Base-by-base conservation (phyloP, 2,888 invertebrate genomes). In the Peribatodes rhomboidaria region DNA sequence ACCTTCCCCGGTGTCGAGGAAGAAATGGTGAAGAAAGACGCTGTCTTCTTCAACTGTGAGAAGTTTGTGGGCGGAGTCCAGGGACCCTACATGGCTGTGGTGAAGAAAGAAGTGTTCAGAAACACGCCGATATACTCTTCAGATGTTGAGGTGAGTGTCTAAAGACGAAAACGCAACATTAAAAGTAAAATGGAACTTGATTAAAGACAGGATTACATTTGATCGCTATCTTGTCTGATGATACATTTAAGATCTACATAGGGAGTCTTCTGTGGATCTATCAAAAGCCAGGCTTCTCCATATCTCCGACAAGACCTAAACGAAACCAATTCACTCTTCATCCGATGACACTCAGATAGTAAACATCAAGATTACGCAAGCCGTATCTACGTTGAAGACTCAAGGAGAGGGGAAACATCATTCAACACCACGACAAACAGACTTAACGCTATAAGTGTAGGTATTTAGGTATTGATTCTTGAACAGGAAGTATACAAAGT, bases 1-100 rank as follows among this genome's bases (percentile, higher is more conserved):
- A 94, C 95, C 11, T 90, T 93, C 62, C 87, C 91, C 1, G 96
- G 96, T 37, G 95, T 96, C 1, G 95, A 96, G 65, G 95, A 95
- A 70, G 94, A 94, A n/a, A 94, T 95, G 76, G 96, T 96, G 42
- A 95, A 96, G 86, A 98, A 98, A 82, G 98, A 98, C 87, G 98
- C 98, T 0, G 92, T 98, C 61, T 98, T 97, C 87, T 97, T 98
- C 84, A 97, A 98, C 57, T 96, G 97, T 53, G 98, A 98, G 91
- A 98, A 98, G 87, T 98, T 98, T 84, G 95, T 98, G 39, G 98
- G 98, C 0, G 98, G 98, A 0, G 96, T 97, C 0, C 97, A 97
- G 80, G 97, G 98, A 0, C 98, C 98, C 11, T 95, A 95, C 84
- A 90, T 95, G 13, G 86, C 94, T 9, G 92, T 95, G 18, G 89